phyloP scores from a whole-genome alignment of 2,797 vertebrate genomes.

The Phyllotis vaccarum region DNA sequence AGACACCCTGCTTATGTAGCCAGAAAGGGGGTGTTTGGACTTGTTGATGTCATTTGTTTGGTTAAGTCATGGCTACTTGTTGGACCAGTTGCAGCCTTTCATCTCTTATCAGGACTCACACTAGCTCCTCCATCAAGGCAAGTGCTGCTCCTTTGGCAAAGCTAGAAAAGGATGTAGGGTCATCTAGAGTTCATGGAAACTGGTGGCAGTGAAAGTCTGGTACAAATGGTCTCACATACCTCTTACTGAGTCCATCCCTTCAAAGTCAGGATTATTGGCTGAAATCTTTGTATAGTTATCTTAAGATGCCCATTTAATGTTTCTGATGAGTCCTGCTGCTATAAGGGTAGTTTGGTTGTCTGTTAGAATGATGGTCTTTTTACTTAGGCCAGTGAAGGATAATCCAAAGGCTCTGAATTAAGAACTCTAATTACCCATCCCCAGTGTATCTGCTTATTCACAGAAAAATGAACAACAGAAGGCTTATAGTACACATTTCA shows the following conservation, averaged over 20 bases:
- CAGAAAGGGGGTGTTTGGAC: background rate
- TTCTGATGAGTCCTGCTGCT: background rate
- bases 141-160: background rate
- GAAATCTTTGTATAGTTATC: background rate
- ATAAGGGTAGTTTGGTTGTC: background rate
- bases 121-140: background rate
- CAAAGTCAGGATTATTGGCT: background rate
- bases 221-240: background rate
- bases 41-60: background rate
- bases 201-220: background rate
- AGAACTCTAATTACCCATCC: background rate
- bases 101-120: background rate
- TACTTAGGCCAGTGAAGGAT: background rate
- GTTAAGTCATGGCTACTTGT: background rate
- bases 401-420: background rate
- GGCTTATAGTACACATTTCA: background rate
- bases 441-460: background rate
- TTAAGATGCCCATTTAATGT: background rate
- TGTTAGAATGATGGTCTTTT: background rate
- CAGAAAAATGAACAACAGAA: background rate
- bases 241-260: background rate
- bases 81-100: background rate
- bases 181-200: background rate
- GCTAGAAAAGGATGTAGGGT: background rate
- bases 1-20: too few relatives aligned